Percentiles rank a stretch among this genome's conserved stretches.
These are phyloP conservation scores for Notechis scutatus DNA, from an alignment of 2,113 vertebrate genomes.

Conservation along the genomic window DNA sequence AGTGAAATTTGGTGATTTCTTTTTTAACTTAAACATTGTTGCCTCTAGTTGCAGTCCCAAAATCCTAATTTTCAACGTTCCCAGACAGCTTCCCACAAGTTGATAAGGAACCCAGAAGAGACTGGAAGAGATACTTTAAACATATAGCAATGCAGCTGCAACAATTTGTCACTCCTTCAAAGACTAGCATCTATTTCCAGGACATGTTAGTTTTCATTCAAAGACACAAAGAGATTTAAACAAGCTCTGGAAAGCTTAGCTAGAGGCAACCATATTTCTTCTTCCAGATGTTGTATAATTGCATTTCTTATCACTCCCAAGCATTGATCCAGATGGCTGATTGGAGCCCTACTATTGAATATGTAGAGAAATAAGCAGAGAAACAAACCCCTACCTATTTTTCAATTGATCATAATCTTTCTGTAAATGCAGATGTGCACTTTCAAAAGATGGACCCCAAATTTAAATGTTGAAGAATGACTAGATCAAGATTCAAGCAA, in stretches of 20 bases:
- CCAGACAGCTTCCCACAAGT: neutral
- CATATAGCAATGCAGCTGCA: neutral
- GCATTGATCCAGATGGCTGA: neutral
- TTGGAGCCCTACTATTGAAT: neutral
- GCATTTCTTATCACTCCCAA: neutral
- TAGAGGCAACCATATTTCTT: neutral
- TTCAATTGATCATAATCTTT: neutral
- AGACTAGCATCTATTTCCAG: neutral
- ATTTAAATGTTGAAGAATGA: conserved; percentile 38
- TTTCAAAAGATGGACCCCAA: conserved; percentile 21
- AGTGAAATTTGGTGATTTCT: neutral
- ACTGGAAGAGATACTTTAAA: neutral
- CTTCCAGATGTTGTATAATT: neutral
- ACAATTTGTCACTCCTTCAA: neutral
- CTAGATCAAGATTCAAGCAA: conserved; percentile 59
- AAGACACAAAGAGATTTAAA: neutral
- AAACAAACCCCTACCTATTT: neutral
- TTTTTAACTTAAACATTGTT: neutral
- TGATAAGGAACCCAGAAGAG: neutral
- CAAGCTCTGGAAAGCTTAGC: neutral
- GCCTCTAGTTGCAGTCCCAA: neutral
- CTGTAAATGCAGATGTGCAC: neutral
- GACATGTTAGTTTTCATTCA: neutral
- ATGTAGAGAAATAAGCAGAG: neutral
- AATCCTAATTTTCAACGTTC: neutral